These are phyloP conservation scores for Bos indicus DNA, from an alignment of 2,113 vertebrate species.

Conservation along the genomic window DNA sequence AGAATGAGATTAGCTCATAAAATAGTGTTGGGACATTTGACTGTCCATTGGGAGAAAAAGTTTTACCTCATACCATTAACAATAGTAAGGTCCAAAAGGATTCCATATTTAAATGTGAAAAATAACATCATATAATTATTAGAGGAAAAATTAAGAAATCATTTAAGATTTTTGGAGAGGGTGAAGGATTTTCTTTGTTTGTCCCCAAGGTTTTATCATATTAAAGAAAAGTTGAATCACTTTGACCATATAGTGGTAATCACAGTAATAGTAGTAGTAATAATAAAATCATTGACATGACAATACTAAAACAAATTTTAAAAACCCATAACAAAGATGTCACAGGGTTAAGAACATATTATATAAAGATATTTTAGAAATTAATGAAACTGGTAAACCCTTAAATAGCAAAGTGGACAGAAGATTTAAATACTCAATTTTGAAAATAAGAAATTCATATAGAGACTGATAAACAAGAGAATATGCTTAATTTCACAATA, in stretches of 20 bases:
- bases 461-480: not conserved
- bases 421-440: not conserved
- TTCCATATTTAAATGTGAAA: slow-evolving; percentile 3
- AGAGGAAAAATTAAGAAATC: not conserved
- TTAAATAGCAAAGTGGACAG: not conserved
- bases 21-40: not conserved
- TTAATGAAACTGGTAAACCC: not conserved
- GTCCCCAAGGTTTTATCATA: not conserved
- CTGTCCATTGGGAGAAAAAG: not conserved
- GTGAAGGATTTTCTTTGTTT: not conserved
- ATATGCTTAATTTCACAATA: slow-evolving; percentile 2
- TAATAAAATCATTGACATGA: not conserved
- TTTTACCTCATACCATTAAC: not conserved
- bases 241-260: not conserved
- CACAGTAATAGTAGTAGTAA: not conserved
- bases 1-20: not conserved
- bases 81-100: slow-evolving; percentile 8
- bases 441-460: not conserved
- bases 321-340: not conserved
- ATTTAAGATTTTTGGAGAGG: not conserved
- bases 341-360: not conserved
- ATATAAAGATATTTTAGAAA: slow-evolving; percentile 1
- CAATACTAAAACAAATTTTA: not conserved
- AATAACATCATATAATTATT: not conserved
- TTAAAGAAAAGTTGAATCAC: not conserved